These are phyloP conservation scores for Dicranocentrus wangi DNA, from an alignment of 2,888 invertebrate species.

Conservation along the genomic window DNA sequence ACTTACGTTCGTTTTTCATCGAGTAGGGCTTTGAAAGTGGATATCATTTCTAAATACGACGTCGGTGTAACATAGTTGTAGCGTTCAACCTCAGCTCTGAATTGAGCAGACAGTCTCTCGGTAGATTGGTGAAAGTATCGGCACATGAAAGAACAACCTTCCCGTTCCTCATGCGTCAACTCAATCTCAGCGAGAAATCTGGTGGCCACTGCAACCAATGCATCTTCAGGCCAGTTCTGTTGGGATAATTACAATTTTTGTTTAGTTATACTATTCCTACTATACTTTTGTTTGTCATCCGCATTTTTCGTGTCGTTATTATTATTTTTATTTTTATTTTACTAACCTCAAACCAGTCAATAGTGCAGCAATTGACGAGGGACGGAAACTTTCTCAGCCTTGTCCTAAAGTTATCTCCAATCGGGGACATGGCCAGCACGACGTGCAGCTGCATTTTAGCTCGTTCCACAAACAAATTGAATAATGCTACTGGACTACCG, in stretches of 20 bases:
- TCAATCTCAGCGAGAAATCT: conserved; percentile 81
- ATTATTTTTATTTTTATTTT: too few species aligned
- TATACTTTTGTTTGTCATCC: too few species aligned
- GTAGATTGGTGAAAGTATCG: conserved; percentile 92
- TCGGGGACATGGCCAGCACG: conserved; percentile 91
- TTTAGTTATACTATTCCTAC: too few species aligned
- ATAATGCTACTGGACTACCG: conserved; percentile 91
- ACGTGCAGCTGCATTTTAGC: conserved; percentile 93
- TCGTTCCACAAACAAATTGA: conserved; percentile 91
- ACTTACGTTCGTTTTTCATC: conserved; percentile 82
- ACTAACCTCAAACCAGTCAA: conserved; percentile 94
- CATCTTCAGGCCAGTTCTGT: conserved; percentile 89
- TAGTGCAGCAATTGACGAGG: conserved; percentile 94
- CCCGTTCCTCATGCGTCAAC: conserved; percentile 82
- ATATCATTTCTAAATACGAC: conserved; percentile 92
- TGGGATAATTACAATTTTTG: background rate
- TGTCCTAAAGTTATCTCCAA: conserved; percentile 87
- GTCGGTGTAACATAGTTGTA: conserved; percentile 93
- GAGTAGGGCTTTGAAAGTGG: conserved; percentile 88
- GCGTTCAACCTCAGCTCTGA: conserved; percentile 62
- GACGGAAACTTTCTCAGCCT: conserved; percentile 92
- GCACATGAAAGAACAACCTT: conserved; percentile 89
- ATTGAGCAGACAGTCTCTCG: conserved; percentile 82
- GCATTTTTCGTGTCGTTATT: too few species aligned
- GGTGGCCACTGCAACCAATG: conserved; percentile 87